Evolutionary conservation across 2,888 invertebrate species (phyloP).

Genomic region (Drosophila mettleri): DNA sequence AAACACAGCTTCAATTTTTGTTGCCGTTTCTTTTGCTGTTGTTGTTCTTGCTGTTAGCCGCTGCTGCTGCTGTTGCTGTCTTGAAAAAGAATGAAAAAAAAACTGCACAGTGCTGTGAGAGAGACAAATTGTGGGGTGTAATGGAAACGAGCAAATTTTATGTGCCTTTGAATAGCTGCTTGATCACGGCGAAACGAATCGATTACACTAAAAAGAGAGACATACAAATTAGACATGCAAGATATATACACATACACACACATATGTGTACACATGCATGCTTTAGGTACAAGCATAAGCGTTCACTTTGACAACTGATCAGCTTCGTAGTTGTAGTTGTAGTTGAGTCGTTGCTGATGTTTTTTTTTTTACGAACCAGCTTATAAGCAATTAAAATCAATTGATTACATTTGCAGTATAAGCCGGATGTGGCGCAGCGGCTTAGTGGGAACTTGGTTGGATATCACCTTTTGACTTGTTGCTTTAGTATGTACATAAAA

Average conservation of each 20-base stretch:
- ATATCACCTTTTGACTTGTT: constrained; percentile 30
- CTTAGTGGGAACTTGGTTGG: constrained; percentile 9
- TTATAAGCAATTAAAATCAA: constrained; percentile 58
- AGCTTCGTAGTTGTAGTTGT: constrained; percentile 39
- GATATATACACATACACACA: constrained; percentile 24
- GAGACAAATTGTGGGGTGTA: constrained; percentile 52
- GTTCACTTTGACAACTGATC: constrained; percentile 56
- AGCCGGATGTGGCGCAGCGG: constrained; percentile 39
- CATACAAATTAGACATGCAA: constrained; percentile 58
- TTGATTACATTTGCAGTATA: constrained; percentile 43
- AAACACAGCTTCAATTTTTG: constrained; percentile 51
- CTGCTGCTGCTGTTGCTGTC: constrained; percentile 21
- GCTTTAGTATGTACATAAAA: constrained; percentile 7
- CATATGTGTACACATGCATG: constrained; percentile 8
- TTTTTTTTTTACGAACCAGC: constrained; percentile 26
- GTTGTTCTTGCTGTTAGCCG: constrained; percentile 25
- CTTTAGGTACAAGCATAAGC: constrained; percentile 39
- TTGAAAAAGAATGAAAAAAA: constrained; percentile 20
- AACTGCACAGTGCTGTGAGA: constrained; percentile 25
- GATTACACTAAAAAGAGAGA: constrained; percentile 55
- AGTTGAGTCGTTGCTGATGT: constrained; percentile 4
- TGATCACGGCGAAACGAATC: constrained; percentile 62
- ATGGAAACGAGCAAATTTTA: constrained; percentile 53
- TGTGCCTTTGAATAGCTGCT: constrained; percentile 63
- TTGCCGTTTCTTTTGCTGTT: constrained; percentile 32